Base-by-base conservation (phyloP, 2,797 vertebrate species). In the Fistularia commersonii region DNA sequence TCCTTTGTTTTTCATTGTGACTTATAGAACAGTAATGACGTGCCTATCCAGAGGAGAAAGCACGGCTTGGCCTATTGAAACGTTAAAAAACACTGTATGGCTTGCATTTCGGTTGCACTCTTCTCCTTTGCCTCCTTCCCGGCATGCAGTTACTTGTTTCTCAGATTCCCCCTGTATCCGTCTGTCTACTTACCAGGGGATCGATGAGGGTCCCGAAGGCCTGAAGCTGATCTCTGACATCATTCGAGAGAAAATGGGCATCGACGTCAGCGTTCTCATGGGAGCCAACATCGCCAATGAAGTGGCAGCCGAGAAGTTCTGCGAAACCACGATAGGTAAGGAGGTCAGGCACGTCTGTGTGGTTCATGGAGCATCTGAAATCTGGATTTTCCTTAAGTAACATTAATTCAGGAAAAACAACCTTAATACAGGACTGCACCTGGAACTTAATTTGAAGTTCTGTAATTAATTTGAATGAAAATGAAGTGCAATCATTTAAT, bases 211-310 rank as follows among this genome's bases (percentile, higher is more conserved):
- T 38, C 92, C 92, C 0, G 70, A 87, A 0, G 94, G 94, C 23
- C 68, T 95, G 64, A 92, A 87, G 66, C 90, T 96, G 61, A 93
- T 96, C 68, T 93, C 93, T 0, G 90, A 95, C 78, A 89, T 93
- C 80, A 93, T 96, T 76, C 80, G 92, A 43, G 91, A 93, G 68
- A 93, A 91, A 52, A 87, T 96, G 45, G 86, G 87, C 41, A 93
- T 95, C 6, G 91, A 94, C 3, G 82, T 95, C 66, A 93, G 92
- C 1, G 93, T 95, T 49, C 89, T 96, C 11, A 96, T 96, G 94
- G 94, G 93, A 7, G 93, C 93, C 38, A 96, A 96, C 83, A 94
- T 95, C 36, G 94, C 94, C 57, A 93, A 43, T 11, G 94, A 96
- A 79, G 94, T 95, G 70, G 94, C 94, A 0, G 92, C 92, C 0